Evolutionary conservation across 2,797 vertebrate genomes (phyloP), one percentile per base, ranked within the genome.

Genomic region (Fistularia commersonii): DNA sequence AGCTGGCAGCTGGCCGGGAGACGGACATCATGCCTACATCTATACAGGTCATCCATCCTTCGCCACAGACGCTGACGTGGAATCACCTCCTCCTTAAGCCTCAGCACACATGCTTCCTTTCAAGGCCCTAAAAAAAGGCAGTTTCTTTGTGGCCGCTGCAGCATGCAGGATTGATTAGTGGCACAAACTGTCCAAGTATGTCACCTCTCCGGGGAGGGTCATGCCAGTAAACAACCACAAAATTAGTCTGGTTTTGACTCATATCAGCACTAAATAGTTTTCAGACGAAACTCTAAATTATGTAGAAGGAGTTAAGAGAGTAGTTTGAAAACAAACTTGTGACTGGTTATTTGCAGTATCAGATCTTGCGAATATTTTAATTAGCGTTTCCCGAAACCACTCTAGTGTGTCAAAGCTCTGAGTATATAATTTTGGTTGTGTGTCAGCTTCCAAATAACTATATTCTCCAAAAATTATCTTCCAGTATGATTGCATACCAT

Each of bases 121-220:
- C 71, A 80, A 77, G 72, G 67, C 58, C 65, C 54, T 7, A 68
- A 69, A 81, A 70, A 74, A 76, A 75, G 57, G 33, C 32, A 10
- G 6, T 37, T 68, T 62, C 77, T 72, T 15, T 6, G 1, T 32
- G 77, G 37, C 51, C 35, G 14, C 23, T 0, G 47, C 40, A 45
- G 67, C 57, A 32, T 72, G 72, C 52, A 79, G 46, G 61, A 87
- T 72, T 85, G 85, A 88, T 88, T 78, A 72, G 64, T 64, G 74
- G 61, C 76, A 57, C 61, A 66, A 58, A 74, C 56, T 46, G 64
- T 76, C 72, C 68, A 84, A 82, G 76, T 80, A 56, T 87, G 81
- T 80, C 83, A 80, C 68, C 62, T 71, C 83, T 66, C 72, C 45
- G 1, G 77, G 69, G 82, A 70, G 41, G 52, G 35, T 34, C 6